Percentiles rank a stretch among this genome's conserved stretches.
phyloP scores from a whole-genome alignment of 2,888 invertebrate species.

The Macrophya annulata region DNA sequence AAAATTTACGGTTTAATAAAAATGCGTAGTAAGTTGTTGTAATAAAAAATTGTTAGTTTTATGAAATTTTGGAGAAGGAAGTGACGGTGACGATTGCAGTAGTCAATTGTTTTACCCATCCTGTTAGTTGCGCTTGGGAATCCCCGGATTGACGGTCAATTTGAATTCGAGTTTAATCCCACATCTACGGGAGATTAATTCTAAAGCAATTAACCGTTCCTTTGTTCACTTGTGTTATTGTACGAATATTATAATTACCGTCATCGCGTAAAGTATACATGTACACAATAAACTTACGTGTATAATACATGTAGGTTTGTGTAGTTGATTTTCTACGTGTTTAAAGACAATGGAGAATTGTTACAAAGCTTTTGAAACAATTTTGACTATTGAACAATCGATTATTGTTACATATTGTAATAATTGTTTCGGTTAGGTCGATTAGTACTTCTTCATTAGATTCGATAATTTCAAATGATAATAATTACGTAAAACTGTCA shows the following conservation, averaged over 20 bases:
- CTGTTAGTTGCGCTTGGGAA: neutral
- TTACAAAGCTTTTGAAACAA: neutral
- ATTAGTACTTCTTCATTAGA: neutral
- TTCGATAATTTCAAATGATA: neutral
- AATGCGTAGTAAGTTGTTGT: neutral
- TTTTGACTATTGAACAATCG: neutral
- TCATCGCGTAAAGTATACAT: neutral
- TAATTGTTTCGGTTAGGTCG: neutral
- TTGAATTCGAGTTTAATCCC: constrained; percentile 21
- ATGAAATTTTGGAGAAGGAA: neutral
- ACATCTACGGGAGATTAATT: constrained; percentile 28
- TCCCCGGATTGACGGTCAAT: constrained; percentile 40
- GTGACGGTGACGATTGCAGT: neutral
- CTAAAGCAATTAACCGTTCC: constrained; percentile 42
- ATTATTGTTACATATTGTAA: neutral
- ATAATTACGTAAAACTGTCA: neutral
- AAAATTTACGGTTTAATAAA: neutral
- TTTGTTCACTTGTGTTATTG: constrained; percentile 28
- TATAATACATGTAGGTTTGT: neutral
- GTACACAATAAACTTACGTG: neutral
- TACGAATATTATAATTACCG: constrained; percentile 39
- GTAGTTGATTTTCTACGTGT: constrained; percentile 7
- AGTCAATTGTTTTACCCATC: constrained; percentile 28
- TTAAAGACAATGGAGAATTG: neutral
- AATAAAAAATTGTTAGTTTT: neutral